These are phyloP conservation scores for Colinus virginianus DNA, from an alignment of 2,113 vertebrate species.

Conservation along the genomic window DNA sequence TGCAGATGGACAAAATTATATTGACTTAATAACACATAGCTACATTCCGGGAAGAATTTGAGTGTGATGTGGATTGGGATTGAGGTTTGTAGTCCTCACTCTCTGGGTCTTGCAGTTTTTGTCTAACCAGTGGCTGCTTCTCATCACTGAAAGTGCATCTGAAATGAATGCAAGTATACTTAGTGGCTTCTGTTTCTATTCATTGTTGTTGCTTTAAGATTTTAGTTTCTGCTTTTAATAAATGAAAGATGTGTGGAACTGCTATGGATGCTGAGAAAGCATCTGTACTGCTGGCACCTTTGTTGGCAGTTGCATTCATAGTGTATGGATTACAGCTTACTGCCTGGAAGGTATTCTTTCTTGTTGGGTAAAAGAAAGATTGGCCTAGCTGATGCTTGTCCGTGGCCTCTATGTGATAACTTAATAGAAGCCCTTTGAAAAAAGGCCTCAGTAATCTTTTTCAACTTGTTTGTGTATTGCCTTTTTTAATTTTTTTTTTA, in stretches of 20 bases:
- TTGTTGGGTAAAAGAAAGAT: not conserved
- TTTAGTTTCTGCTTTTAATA: not conserved
- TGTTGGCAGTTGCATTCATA: not conserved
- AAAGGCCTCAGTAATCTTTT: not conserved
- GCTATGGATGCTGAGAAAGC: not conserved
- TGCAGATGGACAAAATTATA: slow-evolving; percentile 9
- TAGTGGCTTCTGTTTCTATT: not conserved
- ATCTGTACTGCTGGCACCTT: not conserved
- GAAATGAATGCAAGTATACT: not conserved
- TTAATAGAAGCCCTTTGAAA: not conserved
- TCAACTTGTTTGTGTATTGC: not conserved
- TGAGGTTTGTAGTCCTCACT: not conserved
- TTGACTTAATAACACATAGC: not conserved
- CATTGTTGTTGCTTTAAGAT: not conserved
- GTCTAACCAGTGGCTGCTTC: not conserved
- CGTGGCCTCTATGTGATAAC: not conserved
- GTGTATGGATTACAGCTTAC: not conserved
- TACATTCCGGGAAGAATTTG: slow-evolving; percentile 26
- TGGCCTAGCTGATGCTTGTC: not conserved
- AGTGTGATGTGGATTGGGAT: not conserved
- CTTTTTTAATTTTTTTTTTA: not conserved
- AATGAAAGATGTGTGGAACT: not conserved
- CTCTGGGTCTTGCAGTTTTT: not conserved
- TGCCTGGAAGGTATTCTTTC: not conserved
- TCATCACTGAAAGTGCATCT: not conserved